Evolutionary conservation across 1,140 invertebrate genomes (phyloP), one percentile per base, ranked within the genome.

Genomic region (Tetramorium parvispinum): DNA sequence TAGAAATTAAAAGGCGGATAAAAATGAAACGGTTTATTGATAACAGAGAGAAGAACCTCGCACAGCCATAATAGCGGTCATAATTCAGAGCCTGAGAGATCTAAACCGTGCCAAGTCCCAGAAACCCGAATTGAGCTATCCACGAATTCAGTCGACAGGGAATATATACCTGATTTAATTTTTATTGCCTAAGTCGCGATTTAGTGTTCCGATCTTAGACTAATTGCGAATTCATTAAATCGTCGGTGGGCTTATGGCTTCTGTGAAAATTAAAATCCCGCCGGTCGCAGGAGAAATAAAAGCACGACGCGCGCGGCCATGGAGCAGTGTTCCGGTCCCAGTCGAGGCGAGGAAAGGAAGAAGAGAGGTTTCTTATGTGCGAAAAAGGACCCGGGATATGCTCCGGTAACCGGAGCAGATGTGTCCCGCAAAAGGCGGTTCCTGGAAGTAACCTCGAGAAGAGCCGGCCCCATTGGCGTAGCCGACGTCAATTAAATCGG

Each of bases 401-500:
- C 82, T 66, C 46, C 76, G 61, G 87, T 91, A 91, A 91, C 81
- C 87, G 87, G 90, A 91, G 81, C 90, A 91, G 89, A 91, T 89
- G 85, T 85, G 89, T 91, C 89, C 71, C 86, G 81, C 49, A 65
- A 86, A 81, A 81, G 68, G 78, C 75, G 61, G 76, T 91, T 91
- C 85, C 85, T 91, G 81, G 87, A 91, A 91, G 81, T 83, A 78
- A 66, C 73, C 57, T 85, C 46, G 86, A 78, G 85, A 73, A 66
- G 78, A 86, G 70, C 51, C 59, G 21, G 24, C 46, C 37, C 49
- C 68, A 81, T 40, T 85, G 87, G 86, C 83, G 63, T 68, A 21
- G 86, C 79, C 83, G 53, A 83, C 68, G 79, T 73, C 79, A 73
- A 75, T 83, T 83, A 73, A 61, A 73, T 73, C 53, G 79, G 55